Base-by-base conservation (phyloP, 2,113 vertebrate species). In the Oncorhynchus nerka region DNA sequence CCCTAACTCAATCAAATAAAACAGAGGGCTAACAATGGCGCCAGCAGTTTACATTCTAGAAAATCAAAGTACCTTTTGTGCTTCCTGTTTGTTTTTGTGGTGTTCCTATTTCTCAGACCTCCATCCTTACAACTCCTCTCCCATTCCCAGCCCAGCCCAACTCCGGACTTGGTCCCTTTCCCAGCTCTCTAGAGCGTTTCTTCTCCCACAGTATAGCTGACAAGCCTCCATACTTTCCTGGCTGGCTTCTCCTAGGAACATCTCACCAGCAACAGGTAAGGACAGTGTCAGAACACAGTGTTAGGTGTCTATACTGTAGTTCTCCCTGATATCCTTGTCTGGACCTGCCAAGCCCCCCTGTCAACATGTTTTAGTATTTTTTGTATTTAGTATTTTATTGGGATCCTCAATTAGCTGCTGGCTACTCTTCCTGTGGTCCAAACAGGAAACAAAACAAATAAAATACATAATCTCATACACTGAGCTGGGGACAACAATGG, bases 131-230 rank as follows among this genome's bases (percentile, higher is more conserved):
- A 12, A 22, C 62, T n/a, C 32, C 66, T n/a, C 22, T 75, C 39
- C 22, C 32, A 11, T 24, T 12, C 7, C 39, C 59, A 55, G 62
- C 70, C 64, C 39, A 26, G 13, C 61, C 28, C 30, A 39, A 32
- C 19, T 32, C 9, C 34, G n/a, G 4, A 20, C 26, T 15, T 15
- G 7, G 32, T 61, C 76, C 66, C 45, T 74, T 76, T 75, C 69
- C 73, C 73, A 45, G 73, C 61, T 75, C 39, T 2, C 64, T 75
- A 55, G 74, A 81, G 73, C 70, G 30, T 78, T 76, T 57, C 39
- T 69, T 79, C 77, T 87, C 81, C 77, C 81, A 85, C 75, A 81
- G 79, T 87, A 77, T 83, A 71, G 71, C 55, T 85, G 70, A 83
- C 81, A 76, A 34, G 73, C 57, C 57, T 62, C 68, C 75, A 71